Evolutionary conservation across 2,888 invertebrate species (phyloP), one percentile per base, ranked within the genome.

Genomic region (Ariolimax columbianus): DNA sequence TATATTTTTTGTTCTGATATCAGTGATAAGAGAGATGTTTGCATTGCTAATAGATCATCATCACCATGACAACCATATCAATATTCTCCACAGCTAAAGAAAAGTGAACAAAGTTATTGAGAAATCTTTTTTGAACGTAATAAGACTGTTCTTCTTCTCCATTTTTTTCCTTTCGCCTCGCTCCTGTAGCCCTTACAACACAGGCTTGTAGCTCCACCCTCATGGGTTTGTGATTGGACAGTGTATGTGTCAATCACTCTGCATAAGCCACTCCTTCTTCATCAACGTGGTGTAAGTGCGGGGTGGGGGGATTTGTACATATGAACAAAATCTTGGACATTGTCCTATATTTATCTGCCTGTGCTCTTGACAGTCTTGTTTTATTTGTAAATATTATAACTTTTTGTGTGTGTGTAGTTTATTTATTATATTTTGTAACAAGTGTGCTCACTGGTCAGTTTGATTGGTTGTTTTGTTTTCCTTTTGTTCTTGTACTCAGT

Each of bases 271-370:
- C 75, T 72, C 59, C 77, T 79, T 70, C 83, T 77, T 59, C 80
- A 66, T 77, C 83, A 77, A 14, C 72, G 63, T 38, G 79, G 79
- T 80, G 84, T 84, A 84, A 84, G 84, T 84, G 84, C 79, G 84
- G 40, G 84, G 84, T 79, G 84, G 84, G 40, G 84, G 84, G 84
- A 79, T 84, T 79, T 79, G 84, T 84, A 40, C 78, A 77, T 78
- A 77, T 78, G 47, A 47, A 66, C 77, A 83, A 73, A 55, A 75
- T 72, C 78, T 83, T 83, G 78, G 83, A 83, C 83, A 83, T 83
- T 83, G 83, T 83, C 83, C 83, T 78, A 83, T 78, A 78, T 83
- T 77, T 83, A 82, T 82, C 55, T 83, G 83, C 77, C 83, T 83
- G 83, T 83, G 83, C 47, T 83, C 77, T 78, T 78, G 77, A 77